These are phyloP conservation scores for Macroglossus sobrinus DNA, from an alignment of 2,113 vertebrate species.

Conservation along the genomic window DNA sequence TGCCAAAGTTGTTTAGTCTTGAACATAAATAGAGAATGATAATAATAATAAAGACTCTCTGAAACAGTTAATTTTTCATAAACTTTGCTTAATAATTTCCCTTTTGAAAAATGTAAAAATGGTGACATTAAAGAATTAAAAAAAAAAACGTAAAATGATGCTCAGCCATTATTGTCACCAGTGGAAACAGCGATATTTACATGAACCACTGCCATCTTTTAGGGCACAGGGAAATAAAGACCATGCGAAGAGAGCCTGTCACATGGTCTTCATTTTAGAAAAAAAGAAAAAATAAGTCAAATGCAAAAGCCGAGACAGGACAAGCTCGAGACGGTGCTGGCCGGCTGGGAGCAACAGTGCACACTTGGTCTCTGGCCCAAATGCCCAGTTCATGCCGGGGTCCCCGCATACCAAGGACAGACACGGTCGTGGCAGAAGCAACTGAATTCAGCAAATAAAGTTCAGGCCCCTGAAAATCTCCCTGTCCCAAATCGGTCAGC, in stretches of 20 bases:
- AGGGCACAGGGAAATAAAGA: neutral
- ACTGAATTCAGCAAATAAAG: neutral
- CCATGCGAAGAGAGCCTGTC: neutral
- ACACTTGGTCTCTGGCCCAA: rapidly evolving
- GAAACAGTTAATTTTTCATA: neutral
- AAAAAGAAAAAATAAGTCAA: neutral
- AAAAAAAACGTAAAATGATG: neutral
- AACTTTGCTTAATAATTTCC: neutral
- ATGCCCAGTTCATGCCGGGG: too few species aligned
- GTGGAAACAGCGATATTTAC: neutral
- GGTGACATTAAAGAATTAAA: too few species aligned
- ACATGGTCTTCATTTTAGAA: neutral
- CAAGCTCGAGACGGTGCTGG: neutral
- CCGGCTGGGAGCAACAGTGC: neutral
- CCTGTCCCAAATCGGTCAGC: neutral
- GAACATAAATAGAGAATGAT: neutral
- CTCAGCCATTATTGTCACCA: neutral
- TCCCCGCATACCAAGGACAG: too few species aligned
- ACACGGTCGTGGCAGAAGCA: neutral
- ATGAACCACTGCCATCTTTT: neutral
- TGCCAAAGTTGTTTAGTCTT: neutral
- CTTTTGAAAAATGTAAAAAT: neutral
- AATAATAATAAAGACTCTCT: neutral
- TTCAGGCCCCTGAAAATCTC: neutral
- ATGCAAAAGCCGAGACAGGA: neutral